These are phyloP conservation scores for Anser brachyrhynchus DNA, from an alignment of 2,113 vertebrate species.

Conservation along the genomic window DNA sequence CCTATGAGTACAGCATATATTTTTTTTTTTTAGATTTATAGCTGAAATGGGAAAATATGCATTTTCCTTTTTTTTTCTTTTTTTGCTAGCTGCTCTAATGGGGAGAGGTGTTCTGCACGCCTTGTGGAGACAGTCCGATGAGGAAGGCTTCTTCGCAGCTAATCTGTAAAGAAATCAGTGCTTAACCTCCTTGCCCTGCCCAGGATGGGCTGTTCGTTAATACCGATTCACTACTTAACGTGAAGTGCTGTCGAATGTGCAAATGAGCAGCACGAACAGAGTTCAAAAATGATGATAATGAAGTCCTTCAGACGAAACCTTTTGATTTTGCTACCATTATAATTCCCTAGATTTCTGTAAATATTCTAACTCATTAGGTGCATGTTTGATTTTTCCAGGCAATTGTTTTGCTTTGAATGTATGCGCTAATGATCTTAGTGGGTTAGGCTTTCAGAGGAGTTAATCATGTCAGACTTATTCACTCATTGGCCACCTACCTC, in stretches of 20 bases:
- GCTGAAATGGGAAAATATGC: background rate
- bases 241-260: slow-evolving; percentile 22
- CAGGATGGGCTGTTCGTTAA: slow-evolving; percentile 19
- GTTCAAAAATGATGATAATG: background rate
- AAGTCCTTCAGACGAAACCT: background rate
- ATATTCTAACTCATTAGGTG: background rate
- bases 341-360: slow-evolving; percentile 7
- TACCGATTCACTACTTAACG: background rate
- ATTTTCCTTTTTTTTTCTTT: background rate
- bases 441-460: background rate
- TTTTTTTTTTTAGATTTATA: background rate
- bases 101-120: background rate
- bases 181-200: slow-evolving; percentile 28
- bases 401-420: background rate
- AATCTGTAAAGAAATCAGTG: background rate
- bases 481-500: background rate
- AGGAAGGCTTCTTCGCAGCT: background rate
- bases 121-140: background rate
- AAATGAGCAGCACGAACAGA: background rate
- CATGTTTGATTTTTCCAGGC: slow-evolving; percentile 10
- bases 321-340: background rate
- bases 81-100: background rate
- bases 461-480: background rate
- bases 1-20: background rate
- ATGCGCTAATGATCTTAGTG: background rate